phyloP scores from a whole-genome alignment of 92 coral and sea anemone species.

The Zoanthus sansibaricus region DNA sequence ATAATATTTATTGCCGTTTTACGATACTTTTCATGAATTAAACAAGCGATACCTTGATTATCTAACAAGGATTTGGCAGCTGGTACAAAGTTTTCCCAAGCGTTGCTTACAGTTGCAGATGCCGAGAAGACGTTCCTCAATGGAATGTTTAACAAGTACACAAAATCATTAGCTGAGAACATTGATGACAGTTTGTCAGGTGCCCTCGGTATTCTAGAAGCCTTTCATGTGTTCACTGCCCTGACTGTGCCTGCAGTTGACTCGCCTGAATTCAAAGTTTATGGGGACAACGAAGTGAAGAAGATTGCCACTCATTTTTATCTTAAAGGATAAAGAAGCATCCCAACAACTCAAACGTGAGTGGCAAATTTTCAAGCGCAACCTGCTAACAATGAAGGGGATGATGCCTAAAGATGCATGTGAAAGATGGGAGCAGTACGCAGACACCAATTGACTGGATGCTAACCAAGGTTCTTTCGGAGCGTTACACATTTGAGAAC shows the following conservation, averaged over 20 bases:
- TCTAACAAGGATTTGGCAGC: too few species aligned
- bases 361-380: slow-evolving; percentile 40
- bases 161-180: too few species aligned
- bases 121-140: too few species aligned
- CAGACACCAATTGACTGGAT: slow-evolving; percentile 44
- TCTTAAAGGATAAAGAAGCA: too few species aligned
- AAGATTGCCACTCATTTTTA: slow-evolving; percentile 37
- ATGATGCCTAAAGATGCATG: slow-evolving; percentile 27
- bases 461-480: slow-evolving; percentile 30
- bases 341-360: not conserved
- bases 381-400: slow-evolving; percentile 31
- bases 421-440: slow-evolving; percentile 33
- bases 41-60: too few species aligned
- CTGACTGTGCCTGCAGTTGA: slow-evolving; percentile 39
- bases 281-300: slow-evolving; percentile 30
- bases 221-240: slow-evolving; percentile 37
- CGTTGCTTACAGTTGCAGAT: too few species aligned
- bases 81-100: too few species aligned
- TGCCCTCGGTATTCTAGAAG: slow-evolving; percentile 12
- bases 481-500: slow-evolving; percentile 15
- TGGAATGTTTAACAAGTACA: too few species aligned
- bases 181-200: slow-evolving; percentile 14
- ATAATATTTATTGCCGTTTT: too few species aligned
- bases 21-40: too few species aligned
- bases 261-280: slow-evolving; percentile 41